Conservation (phyloP, 1,140 invertebrate species). For the Olivierus martensii region DNA sequence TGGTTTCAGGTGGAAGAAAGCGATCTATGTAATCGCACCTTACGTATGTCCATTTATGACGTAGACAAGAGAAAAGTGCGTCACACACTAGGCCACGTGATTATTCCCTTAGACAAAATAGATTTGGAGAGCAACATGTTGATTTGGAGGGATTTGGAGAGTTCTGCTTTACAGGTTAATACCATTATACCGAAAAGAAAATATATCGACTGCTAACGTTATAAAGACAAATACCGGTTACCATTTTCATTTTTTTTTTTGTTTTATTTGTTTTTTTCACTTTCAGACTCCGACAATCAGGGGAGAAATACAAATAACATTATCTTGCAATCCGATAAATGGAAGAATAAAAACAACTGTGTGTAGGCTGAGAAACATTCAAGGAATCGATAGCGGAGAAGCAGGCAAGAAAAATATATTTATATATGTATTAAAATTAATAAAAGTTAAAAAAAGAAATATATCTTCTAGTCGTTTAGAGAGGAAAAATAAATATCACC, state of each 20-base stretch:
- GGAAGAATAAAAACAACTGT: slow-evolving; percentile 14
- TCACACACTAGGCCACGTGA: neutral
- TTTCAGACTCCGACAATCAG: neutral
- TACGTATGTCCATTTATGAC: neutral
- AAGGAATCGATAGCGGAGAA: neutral
- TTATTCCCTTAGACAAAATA: neutral
- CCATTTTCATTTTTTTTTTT: neutral
- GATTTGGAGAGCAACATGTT: neutral
- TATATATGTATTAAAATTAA: too few relatives aligned
- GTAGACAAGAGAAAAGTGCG: slow-evolving; percentile 2
- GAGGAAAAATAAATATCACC: too few relatives aligned
- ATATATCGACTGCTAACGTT: too few relatives aligned
- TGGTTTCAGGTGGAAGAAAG: neutral
- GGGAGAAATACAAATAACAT: slow-evolving; percentile 13
- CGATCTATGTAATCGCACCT: neutral
- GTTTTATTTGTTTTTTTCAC: neutral
- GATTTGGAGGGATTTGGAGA: neutral
- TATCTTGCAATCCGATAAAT: slow-evolving; percentile 17
- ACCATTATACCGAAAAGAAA: too few relatives aligned
- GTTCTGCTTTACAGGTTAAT: too few relatives aligned
- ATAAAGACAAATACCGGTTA: too few relatives aligned
- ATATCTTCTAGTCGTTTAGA: too few relatives aligned
- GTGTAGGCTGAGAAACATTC: slow-evolving; percentile 4
- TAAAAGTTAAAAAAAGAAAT: too few relatives aligned
- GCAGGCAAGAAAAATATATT: slow-evolving; percentile 7